A percentile compares a stretch with the other conserved stretches of the same genome.
phyloP scores from a whole-genome alignment of 2,113 vertebrate species.

The Muscicapa adusta region DNA sequence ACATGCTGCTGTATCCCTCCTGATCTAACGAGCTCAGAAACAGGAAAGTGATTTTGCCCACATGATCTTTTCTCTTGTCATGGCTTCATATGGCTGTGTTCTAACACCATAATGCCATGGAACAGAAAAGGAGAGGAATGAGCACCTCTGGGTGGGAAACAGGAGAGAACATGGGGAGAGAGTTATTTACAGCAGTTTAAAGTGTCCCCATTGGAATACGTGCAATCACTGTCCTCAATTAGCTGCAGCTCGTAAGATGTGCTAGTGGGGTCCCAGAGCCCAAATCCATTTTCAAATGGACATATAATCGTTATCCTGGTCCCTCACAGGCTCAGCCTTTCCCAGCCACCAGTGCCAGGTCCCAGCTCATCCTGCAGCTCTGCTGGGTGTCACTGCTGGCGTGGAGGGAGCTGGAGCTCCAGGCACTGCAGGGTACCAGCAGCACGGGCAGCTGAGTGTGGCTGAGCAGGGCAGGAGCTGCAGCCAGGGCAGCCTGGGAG shows the following conservation, averaged over 20 bases:
- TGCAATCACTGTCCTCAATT: not conserved
- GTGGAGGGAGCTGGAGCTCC: not conserved
- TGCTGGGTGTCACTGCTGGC: not conserved
- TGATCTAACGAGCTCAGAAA: not conserved
- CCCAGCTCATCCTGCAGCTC: not conserved
- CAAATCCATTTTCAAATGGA: not conserved
- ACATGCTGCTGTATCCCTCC: fast-evolving
- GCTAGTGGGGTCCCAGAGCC: not conserved
- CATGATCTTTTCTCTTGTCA: not conserved
- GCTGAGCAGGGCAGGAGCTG: not conserved
- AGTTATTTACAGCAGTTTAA: not conserved
- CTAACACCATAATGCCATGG: fast-evolving
- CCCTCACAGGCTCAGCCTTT: not conserved
- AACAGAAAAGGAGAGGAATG: not conserved
- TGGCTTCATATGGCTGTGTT: not conserved
- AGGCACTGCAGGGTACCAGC: not conserved
- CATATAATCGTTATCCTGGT: not conserved
- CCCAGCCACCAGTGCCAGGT: not conserved
- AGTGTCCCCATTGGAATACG: not conserved
- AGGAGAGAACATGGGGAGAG: not conserved
- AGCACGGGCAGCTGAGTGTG: not conserved
- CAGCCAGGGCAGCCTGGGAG: not conserved
- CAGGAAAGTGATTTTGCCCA: not conserved
- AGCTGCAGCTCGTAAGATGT: not conserved
- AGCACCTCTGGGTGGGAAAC: not conserved